Evolutionary conservation across 2,797 vertebrate genomes (phyloP).

Genomic region (Urosaurus nigricauda): DNA sequence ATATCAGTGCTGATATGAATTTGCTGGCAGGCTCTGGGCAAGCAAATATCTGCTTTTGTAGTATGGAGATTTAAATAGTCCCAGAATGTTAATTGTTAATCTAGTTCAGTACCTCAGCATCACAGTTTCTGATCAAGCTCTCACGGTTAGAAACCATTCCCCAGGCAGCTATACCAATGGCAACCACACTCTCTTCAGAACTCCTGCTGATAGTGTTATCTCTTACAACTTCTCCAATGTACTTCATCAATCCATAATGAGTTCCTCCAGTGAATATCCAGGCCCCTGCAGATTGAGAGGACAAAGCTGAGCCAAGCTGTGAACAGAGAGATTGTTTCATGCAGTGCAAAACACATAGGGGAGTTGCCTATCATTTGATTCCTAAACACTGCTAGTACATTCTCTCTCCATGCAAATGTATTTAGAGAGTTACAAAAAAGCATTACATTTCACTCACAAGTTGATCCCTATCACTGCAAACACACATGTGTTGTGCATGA

Average conservation of each 20-base stretch:
- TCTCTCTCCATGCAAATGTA: background rate
- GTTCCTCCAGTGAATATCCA: constrained; percentile 85
- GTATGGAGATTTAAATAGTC: background rate
- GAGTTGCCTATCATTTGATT: background rate
- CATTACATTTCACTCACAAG: background rate
- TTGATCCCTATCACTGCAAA: background rate
- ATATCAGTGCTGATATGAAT: background rate
- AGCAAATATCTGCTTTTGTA: background rate
- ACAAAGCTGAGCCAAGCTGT: background rate
- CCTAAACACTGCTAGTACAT: background rate
- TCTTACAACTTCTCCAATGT: constrained; percentile 83
- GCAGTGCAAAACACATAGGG: background rate
- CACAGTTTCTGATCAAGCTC: constrained; percentile 66
- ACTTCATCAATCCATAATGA: constrained; percentile 84
- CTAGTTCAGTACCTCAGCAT: constrained; percentile 64
- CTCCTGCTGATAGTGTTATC: constrained; percentile 84
- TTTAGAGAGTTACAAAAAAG: background rate
- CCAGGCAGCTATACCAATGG: constrained; percentile 83
- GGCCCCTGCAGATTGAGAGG: constrained; percentile 70
- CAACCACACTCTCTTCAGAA: constrained; percentile 82
- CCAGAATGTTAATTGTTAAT: background rate
- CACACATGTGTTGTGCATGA: background rate
- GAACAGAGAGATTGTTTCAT: background rate
- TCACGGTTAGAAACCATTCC: constrained; percentile 85
- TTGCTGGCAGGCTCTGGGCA: background rate